phyloP scores from a whole-genome alignment of 1,140 invertebrate genomes.

The Sweltsa coloradensis region DNA sequence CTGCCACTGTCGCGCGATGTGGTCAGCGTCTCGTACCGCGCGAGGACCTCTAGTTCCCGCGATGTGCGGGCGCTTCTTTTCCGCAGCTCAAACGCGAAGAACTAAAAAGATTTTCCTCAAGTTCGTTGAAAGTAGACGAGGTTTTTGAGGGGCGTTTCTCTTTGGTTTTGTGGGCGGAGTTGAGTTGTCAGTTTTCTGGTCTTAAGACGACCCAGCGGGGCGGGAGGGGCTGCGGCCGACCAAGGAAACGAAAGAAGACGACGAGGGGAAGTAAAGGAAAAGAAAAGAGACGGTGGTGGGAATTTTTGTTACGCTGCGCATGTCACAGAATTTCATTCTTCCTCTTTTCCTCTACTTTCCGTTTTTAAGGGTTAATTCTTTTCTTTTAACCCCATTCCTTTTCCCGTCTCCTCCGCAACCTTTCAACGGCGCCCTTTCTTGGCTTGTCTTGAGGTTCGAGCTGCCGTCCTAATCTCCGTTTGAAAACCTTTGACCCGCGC shows the following conservation, averaged over 20 bases:
- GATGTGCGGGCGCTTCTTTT: no score
- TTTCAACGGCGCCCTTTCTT: slow-evolving; percentile 5
- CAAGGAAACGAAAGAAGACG: slow-evolving; percentile 9
- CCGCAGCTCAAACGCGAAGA: no score
- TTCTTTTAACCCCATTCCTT: slow-evolving; percentile 1
- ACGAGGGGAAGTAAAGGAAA: background rate
- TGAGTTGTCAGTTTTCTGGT: slow-evolving; percentile 7
- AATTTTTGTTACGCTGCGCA: slow-evolving; percentile 11
- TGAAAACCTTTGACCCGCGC: no score
- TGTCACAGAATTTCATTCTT: slow-evolving; percentile 5
- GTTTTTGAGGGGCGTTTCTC: slow-evolving; percentile 12
- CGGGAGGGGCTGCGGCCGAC: slow-evolving; percentile 4
- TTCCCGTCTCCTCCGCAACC: slow-evolving; percentile 1
- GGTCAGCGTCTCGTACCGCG: no score
- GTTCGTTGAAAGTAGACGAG: no score
- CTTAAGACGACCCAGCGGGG: background rate
- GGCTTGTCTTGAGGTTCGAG: slow-evolving; percentile 10
- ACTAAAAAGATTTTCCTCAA: no score
- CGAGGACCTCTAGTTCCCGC: no score
- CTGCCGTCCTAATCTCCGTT: no score
- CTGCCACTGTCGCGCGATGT: no score
- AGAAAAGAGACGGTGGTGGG: background rate
- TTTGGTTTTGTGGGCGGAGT: slow-evolving; percentile 11
- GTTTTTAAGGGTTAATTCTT: slow-evolving; percentile 1
- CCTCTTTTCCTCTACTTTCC: background rate